These are phyloP conservation scores for Slavum lentiscoides DNA, from an alignment of 2,888 invertebrate species.

Conservation along the genomic window DNA sequence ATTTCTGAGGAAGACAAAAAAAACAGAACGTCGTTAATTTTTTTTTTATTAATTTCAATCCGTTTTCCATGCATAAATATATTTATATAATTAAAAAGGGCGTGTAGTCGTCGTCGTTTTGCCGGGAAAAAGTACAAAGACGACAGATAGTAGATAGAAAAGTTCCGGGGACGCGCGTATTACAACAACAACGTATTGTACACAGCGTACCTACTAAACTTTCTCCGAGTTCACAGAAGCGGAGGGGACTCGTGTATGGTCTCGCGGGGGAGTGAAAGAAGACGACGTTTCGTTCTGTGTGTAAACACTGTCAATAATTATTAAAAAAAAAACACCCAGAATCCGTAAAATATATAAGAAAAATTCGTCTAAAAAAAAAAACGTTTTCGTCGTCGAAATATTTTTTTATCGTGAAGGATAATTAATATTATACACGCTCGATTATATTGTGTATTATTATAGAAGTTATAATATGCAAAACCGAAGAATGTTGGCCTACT, in stretches of 20 bases:
- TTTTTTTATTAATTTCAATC: no score
- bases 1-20: conserved; percentile 25
- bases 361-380: conserved; percentile 5
- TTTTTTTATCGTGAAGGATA: neutral
- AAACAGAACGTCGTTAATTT: neutral
- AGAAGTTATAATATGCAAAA: conserved; percentile 32
- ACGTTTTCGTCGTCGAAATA: conserved; percentile 13
- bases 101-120: no score
- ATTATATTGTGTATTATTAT: neutral
- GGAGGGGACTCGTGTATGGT: no score
- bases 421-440: neutral
- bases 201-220: conserved; percentile 23
- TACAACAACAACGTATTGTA: conserved; percentile 20
- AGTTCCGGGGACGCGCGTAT: conserved; percentile 2
- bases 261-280: conserved; percentile 24
- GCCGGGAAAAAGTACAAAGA: no score
- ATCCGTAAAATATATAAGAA: neutral
- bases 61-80: no score
- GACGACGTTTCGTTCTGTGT: neutral
- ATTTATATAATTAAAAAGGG: no score
- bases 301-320: neutral
- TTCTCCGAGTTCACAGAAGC: neutral
- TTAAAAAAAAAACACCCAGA: neutral
- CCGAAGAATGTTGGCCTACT: conserved; percentile 50
- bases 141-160: no score